phyloP scores from a whole-genome alignment of 2,888 invertebrate genomes.

The Ophion slaviceki region DNA sequence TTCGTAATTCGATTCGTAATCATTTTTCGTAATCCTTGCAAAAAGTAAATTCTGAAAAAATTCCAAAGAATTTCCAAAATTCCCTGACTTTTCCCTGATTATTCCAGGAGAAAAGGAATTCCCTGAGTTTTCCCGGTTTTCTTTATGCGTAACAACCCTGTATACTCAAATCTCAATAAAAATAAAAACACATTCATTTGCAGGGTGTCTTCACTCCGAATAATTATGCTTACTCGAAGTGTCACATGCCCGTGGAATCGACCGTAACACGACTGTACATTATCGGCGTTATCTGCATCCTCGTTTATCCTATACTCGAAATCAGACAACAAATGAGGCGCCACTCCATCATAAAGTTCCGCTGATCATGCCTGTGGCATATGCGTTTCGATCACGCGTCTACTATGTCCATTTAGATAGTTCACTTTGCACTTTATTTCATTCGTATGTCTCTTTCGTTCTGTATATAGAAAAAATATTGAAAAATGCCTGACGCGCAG shows the following conservation, averaged over 20 bases:
- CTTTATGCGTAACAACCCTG: too few relatives aligned
- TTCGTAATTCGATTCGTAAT: too few relatives aligned
- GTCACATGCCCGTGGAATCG: constrained; percentile 92
- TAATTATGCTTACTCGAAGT: constrained; percentile 90
- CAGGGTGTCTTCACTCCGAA: constrained; percentile 91
- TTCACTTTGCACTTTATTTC: not conserved
- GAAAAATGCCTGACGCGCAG: not conserved
- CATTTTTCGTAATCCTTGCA: too few relatives aligned
- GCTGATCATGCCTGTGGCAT: constrained; percentile 63
- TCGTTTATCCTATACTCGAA: constrained; percentile 79
- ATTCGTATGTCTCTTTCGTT: not conserved
- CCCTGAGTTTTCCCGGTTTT: too few relatives aligned
- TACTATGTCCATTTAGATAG: constrained; percentile 7
- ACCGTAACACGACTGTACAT: constrained; percentile 89
- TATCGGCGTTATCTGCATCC: constrained; percentile 83
- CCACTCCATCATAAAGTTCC: constrained; percentile 71
- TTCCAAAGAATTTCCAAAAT: too few relatives aligned
- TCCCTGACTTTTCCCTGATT: too few relatives aligned
- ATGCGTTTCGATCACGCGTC: not conserved
- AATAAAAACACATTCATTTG: constrained; percentile 27
- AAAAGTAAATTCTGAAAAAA: too few relatives aligned
- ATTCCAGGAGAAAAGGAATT: too few relatives aligned
- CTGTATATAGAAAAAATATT: not conserved
- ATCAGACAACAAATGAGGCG: constrained; percentile 71
- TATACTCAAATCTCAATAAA: not conserved